Evolutionary conservation across 2,888 invertebrate species (phyloP).

Genomic region (Macrophya annulata): DNA sequence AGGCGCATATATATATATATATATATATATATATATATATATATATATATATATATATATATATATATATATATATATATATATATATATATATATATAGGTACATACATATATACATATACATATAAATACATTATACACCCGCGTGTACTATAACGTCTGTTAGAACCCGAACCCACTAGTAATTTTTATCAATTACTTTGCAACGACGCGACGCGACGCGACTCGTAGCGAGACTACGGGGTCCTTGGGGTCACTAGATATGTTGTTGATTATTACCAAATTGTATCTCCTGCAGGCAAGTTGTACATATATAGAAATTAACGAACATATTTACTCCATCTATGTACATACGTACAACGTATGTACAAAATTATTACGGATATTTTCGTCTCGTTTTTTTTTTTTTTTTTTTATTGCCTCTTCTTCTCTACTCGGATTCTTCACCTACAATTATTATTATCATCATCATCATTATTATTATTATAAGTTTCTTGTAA

Average conservation of each 20-base stretch:
- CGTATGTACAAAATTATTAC: too few species aligned
- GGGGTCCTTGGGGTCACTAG: conserved; percentile 31
- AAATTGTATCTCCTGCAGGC: neutral
- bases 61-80: too few species aligned
- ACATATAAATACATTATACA: neutral
- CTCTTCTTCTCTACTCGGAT: too few species aligned
- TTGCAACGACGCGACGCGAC: conserved; percentile 24
- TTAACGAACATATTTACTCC: too few species aligned
- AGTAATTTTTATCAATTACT: conserved; percentile 34
- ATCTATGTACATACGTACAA: too few species aligned
- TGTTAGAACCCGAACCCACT: neutral
- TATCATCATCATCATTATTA: neutral
- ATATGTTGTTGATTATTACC: conserved; percentile 15
- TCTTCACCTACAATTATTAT: neutral
- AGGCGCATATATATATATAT: too few species aligned
- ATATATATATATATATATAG: too few species aligned
- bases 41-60: too few species aligned
- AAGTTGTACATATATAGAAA: too few species aligned
- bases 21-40: too few species aligned
- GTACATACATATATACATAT: neutral
- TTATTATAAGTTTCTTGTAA: neutral
- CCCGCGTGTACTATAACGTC: neutral
- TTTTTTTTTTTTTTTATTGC: too few species aligned
- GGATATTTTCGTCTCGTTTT: neutral
- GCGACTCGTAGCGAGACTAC: conserved; percentile 1